Evolutionary conservation across 1,140 invertebrate species (phyloP).

Genomic region (Lasaia peninsularis): DNA sequence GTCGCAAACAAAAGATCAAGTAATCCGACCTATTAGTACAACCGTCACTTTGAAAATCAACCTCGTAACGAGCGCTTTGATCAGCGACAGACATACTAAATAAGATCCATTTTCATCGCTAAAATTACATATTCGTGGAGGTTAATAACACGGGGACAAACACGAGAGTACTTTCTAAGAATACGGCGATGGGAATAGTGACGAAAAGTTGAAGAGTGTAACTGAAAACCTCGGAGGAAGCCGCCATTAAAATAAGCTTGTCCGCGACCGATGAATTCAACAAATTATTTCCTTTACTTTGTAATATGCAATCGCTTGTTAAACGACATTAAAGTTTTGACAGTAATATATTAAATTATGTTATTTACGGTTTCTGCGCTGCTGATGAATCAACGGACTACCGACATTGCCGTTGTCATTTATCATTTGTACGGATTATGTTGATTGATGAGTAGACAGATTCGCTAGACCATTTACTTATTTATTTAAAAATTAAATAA

Average conservation of each 20-base stretch:
- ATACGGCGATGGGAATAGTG: conserved; percentile 48
- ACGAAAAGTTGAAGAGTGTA: conserved; percentile 50
- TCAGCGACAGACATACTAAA: conserved; percentile 50
- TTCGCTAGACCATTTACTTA: no score
- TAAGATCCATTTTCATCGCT: conserved; percentile 52
- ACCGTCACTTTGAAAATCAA: conserved; percentile 49
- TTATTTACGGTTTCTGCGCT: not conserved
- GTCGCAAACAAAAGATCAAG: conserved; percentile 26
- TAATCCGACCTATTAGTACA: conserved; percentile 62
- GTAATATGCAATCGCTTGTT: conserved; percentile 21
- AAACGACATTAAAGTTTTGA: conserved; percentile 18
- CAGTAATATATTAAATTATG: conserved; percentile 2
- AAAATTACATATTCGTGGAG: conserved; percentile 54
- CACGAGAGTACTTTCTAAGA: conserved; percentile 43
- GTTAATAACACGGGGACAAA: conserved; percentile 52
- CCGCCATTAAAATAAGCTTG: conserved; percentile 42
- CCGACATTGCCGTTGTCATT: not conserved
- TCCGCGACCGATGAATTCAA: conserved; percentile 34
- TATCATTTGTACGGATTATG: not conserved
- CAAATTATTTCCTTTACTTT: conserved; percentile 28
- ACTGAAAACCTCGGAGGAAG: conserved; percentile 47
- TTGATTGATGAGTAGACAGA: not conserved
- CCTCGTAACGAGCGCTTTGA: conserved; percentile 51
- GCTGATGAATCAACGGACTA: not conserved
- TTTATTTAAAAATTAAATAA: no score